Evolutionary conservation across 2,888 invertebrate species (phyloP).

Genomic region (Cerastis leucographa): DNA sequence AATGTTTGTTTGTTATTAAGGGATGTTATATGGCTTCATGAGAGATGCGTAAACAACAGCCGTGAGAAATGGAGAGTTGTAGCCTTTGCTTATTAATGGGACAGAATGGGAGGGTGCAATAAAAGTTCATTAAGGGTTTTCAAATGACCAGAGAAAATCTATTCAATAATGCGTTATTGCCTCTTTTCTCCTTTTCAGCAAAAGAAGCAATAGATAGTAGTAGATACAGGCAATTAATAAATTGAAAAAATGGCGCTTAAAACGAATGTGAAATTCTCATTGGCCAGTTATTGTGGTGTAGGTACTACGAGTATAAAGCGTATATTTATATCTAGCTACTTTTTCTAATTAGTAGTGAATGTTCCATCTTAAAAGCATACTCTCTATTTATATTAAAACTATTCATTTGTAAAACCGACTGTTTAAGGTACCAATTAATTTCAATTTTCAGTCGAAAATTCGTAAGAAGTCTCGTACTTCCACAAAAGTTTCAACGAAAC

Average conservation of each 20-base stretch:
- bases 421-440: neutral
- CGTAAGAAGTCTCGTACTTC: neutral
- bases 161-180: neutral
- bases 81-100: neutral
- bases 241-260: neutral
- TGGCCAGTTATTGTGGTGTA: neutral
- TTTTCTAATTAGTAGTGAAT: neutral
- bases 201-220: neutral
- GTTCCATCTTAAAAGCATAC: neutral
- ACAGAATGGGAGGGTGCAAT: neutral
- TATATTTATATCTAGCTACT: neutral
- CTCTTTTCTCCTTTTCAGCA: neutral
- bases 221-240: neutral
- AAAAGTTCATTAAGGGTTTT: neutral
- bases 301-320: neutral
- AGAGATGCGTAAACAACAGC: neutral
- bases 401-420: neutral
- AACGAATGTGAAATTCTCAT: neutral
- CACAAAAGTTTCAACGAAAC: slow-evolving; percentile 19
- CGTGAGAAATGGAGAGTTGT: neutral
- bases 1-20: neutral
- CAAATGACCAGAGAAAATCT: neutral
- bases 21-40: neutral
- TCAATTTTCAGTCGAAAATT: slow-evolving; percentile 5
- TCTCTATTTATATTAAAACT: neutral